phyloP scores from a whole-genome alignment of 2,888 invertebrate species.

The Hymenopus coronatus region DNA sequence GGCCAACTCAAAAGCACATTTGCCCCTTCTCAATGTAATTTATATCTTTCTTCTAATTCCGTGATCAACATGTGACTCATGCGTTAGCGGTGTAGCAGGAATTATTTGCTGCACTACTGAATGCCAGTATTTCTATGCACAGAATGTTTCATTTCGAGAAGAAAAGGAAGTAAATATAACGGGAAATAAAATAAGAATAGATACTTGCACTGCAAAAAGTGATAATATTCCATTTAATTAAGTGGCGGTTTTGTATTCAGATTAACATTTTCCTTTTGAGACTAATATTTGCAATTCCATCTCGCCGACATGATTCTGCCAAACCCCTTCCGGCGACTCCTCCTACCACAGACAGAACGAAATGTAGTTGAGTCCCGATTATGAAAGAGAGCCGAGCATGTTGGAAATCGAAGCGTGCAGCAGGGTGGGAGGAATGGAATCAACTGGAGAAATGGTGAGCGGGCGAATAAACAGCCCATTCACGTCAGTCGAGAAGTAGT shows the following conservation, averaged over 20 bases:
- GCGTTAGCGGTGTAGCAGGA: too few relatives aligned
- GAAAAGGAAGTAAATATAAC: neutral
- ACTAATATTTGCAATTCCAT: neutral
- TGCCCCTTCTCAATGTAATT: too few relatives aligned
- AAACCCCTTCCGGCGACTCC: neutral
- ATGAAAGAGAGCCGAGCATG: neutral
- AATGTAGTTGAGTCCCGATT: neutral
- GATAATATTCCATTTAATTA: neutral
- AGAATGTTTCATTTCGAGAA: too few relatives aligned
- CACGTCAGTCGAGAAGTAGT: conserved; percentile 3
- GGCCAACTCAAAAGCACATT: too few relatives aligned
- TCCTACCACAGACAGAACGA: neutral
- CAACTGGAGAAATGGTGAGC: neutral
- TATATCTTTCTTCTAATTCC: too few relatives aligned
- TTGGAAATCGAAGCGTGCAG: neutral
- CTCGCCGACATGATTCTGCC: neutral
- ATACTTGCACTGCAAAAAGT: neutral
- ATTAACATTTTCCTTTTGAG: neutral
- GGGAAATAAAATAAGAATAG: neutral
- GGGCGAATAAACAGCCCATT: conserved; percentile 16
- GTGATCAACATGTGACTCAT: too few relatives aligned
- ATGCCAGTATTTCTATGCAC: too few relatives aligned
- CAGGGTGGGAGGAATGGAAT: conserved; percentile 1
- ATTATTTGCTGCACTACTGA: too few relatives aligned
- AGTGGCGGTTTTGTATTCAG: neutral